Conservation (phyloP, 1,140 invertebrate species). For the Papilio xuthus region DNA sequence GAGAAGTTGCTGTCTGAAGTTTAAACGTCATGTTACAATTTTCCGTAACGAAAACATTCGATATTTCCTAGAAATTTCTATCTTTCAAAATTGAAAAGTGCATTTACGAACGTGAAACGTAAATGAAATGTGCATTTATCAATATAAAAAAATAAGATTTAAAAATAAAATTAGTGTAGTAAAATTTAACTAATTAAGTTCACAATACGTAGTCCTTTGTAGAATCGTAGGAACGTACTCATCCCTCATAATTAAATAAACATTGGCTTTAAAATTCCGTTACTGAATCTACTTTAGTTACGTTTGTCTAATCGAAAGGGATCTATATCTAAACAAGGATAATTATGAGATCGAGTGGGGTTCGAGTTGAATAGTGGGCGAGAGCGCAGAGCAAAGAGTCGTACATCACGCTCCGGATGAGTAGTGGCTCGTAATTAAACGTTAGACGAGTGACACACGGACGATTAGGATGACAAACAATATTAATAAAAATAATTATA, state of each 20-base stretch:
- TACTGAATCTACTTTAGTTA: background rate
- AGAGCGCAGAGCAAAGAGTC: conserved; percentile 22
- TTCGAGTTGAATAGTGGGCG: background rate
- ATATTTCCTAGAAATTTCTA: background rate
- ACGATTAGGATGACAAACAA: background rate
- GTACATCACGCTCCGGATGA: conserved; percentile 22
- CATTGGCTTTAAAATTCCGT: background rate
- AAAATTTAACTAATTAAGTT: no score
- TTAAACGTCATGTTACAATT: conserved; percentile 19
- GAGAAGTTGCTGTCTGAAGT: conserved; percentile 6
- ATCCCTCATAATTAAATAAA: background rate
- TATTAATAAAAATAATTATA: background rate
- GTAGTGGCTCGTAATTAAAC: conserved; percentile 22
- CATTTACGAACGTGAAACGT: background rate
- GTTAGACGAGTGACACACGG: conserved; percentile 8
- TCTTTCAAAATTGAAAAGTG: background rate
- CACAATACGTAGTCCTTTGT: no score
- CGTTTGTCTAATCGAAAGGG: background rate
- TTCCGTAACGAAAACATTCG: conserved; percentile 8
- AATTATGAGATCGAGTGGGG: conserved; percentile 21
- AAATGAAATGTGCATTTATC: no score
- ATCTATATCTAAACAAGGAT: conserved; percentile 20
- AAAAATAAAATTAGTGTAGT: background rate
- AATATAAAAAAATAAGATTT: background rate
- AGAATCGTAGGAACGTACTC: background rate